Evolutionary conservation across 2,888 invertebrate genomes (phyloP).

Genomic region (Nomada ferruginata): DNA sequence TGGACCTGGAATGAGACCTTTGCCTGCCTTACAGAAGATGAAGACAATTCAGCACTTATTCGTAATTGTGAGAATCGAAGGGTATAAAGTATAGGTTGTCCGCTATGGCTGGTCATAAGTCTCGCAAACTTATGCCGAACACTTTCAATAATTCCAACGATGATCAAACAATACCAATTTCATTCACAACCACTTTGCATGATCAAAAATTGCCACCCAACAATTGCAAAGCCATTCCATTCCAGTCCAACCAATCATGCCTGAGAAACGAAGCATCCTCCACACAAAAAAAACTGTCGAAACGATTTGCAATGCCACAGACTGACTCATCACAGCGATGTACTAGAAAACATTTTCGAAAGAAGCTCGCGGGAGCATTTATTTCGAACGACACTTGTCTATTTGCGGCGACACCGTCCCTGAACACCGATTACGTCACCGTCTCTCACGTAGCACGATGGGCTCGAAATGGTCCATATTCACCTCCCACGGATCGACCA

Average conservation of each 20-base stretch:
- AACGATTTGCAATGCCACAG: conserved; percentile 13
- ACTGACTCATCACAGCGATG: conserved; percentile 23
- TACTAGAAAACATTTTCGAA: conserved; percentile 46
- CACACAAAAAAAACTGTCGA: neutral
- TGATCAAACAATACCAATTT: no score
- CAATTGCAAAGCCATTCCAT: neutral
- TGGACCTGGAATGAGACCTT: no score
- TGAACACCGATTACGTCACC: conserved; percentile 63
- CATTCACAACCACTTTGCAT: no score
- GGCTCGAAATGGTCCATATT: conserved; percentile 63
- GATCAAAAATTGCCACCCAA: no score
- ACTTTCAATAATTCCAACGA: no score
- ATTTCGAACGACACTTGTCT: conserved; percentile 57
- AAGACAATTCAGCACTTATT: no score
- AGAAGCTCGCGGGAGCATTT: conserved; percentile 45
- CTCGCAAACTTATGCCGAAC: no score
- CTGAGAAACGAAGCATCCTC: neutral
- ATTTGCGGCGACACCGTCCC: conserved; percentile 66
- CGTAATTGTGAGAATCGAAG: no score
- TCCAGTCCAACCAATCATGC: neutral
- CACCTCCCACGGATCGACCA: conserved; percentile 58
- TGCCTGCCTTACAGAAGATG: no score
- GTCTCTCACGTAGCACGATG: conserved; percentile 51
- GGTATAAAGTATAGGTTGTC: no score
- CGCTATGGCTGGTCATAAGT: no score